These are phyloP conservation scores for Drosophila nigrodunni DNA, from an alignment of 1,140 invertebrate genomes.

Conservation along the genomic window DNA sequence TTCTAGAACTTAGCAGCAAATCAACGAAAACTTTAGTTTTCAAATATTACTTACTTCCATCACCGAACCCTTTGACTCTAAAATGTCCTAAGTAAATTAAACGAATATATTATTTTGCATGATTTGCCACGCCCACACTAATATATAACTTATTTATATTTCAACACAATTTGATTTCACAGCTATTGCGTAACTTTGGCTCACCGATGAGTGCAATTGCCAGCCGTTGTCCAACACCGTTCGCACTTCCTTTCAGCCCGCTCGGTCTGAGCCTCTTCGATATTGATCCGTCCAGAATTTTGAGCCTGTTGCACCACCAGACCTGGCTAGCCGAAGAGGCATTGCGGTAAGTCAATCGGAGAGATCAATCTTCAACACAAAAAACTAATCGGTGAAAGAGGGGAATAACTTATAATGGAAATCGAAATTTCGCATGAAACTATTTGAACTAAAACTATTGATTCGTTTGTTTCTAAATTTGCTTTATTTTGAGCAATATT, in stretches of 20 bases:
- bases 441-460: too few species aligned
- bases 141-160: conserved; percentile 1
- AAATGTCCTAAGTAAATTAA: not conserved
- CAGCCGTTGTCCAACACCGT: conserved; percentile 78
- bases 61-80: not conserved
- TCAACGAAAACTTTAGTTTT: not conserved
- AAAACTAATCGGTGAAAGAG: too few species aligned
- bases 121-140: conserved; percentile 1
- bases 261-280: conserved; percentile 82
- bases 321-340: conserved; percentile 84
- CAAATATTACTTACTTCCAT: not conserved
- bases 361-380: too few species aligned
- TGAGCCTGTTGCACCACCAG: conserved; percentile 82
- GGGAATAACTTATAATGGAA: too few species aligned
- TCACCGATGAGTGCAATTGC: conserved; percentile 65
- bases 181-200: conserved; percentile 78
- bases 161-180: conserved; percentile 9
- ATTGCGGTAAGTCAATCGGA: conserved; percentile 65
- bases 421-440: too few species aligned
- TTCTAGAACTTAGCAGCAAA: conserved; percentile 11
- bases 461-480: too few species aligned
- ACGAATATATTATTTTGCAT: not conserved
- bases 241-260: conserved; percentile 82
- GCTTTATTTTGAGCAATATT: too few species aligned
- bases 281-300: conserved; percentile 84